Conservation (phyloP, 2,113 vertebrate species). For the Odontophorus gujanensis region DNA sequence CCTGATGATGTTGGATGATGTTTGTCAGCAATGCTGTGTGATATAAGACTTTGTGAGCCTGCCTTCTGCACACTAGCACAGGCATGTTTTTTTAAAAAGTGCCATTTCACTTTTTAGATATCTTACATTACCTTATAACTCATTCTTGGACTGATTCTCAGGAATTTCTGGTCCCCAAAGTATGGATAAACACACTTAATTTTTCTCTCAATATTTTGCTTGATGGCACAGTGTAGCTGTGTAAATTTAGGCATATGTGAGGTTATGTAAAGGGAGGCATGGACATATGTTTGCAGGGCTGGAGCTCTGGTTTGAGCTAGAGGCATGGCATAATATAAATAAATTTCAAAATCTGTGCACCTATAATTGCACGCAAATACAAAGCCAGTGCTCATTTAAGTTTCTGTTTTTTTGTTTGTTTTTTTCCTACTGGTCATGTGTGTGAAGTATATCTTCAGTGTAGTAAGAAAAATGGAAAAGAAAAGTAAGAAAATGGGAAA, state of each 20-base stretch:
- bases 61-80: not conserved
- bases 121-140: not conserved
- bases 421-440: not conserved
- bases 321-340: slow-evolving; percentile 3
- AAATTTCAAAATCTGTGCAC: slow-evolving; percentile 21
- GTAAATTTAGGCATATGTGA: slow-evolving; percentile 29
- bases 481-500: not conserved
- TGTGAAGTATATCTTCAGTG: not conserved
- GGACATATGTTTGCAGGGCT: slow-evolving; percentile 41
- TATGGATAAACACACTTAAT: not conserved
- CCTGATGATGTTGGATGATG: slow-evolving; percentile 10
- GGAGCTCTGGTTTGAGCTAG: slow-evolving; percentile 18
- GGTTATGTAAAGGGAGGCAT: slow-evolving; percentile 40
- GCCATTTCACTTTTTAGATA: not conserved
- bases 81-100: slow-evolving; percentile 23
- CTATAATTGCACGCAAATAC: not conserved
- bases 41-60: slow-evolving; percentile 11
- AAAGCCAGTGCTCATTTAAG: not conserved
- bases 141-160: not conserved
- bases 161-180: not conserved
- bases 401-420: not conserved
- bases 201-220: not conserved
- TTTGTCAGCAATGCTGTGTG: slow-evolving; percentile 33
- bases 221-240: not conserved
- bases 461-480: not conserved